Conservation (phyloP, 2,797 vertebrate species). For the Melopsittacus undulatus region DNA sequence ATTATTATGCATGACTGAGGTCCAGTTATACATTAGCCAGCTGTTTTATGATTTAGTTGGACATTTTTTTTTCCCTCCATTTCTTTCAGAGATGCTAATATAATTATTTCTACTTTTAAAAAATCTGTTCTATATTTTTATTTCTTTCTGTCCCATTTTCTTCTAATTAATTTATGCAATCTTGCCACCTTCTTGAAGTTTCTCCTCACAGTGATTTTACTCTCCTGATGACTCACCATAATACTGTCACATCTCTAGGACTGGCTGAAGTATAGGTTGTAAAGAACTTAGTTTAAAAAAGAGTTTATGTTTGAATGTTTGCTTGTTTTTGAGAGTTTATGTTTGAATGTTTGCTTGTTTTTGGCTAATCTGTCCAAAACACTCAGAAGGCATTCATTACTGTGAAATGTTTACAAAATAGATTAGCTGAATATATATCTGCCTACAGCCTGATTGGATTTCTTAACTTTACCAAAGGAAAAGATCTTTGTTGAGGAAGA, state of each 20-base stretch:
- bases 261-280: fast-evolving
- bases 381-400: neutral
- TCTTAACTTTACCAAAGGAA: neutral
- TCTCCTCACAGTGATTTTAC: neutral
- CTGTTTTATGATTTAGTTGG: neutral
- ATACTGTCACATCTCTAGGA: neutral
- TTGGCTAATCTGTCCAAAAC: neutral
- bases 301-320: neutral
- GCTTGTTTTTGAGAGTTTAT: neutral
- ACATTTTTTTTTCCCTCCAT: neutral
- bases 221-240: neutral
- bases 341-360: neutral
- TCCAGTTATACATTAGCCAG: neutral
- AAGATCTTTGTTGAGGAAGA: neutral
- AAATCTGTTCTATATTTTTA: neutral
- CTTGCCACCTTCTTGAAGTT: neutral
- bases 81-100: neutral
- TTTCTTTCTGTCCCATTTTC: neutral
- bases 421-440: neutral
- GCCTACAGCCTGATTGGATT: neutral
- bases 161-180: neutral
- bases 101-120: neutral
- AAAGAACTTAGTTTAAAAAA: neutral
- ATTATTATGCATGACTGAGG: neutral
- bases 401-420: neutral